Evolutionary conservation across 30 jellyfish, hydroid and myxozoan genomes (phyloP).

Genomic region (Nemopilema nomurai): DNA sequence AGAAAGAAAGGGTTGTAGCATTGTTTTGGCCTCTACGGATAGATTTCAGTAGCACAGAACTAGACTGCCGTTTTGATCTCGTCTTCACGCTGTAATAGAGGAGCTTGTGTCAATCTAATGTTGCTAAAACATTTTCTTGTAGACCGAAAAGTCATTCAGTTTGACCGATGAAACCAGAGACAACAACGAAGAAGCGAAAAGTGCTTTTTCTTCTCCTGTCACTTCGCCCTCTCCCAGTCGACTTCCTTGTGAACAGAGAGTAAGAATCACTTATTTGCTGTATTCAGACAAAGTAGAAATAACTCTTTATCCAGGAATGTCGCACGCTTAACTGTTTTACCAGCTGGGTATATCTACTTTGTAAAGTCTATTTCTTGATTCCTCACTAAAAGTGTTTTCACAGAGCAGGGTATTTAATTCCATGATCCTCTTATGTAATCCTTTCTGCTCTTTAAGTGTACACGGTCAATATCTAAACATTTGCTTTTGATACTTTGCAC

Average conservation of each 20-base stretch:
- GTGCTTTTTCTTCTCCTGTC: constrained; percentile 74
- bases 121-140: not conserved
- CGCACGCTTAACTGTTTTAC: not conserved
- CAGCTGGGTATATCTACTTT: not conserved
- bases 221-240: constrained; percentile 79
- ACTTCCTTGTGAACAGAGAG: constrained; percentile 51
- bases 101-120: no score
- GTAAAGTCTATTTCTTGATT: not conserved
- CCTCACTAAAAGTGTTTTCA: not conserved
- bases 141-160: constrained; percentile 79
- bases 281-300: not conserved
- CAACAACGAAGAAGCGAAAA: constrained; percentile 54
- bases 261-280: not conserved
- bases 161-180: constrained; percentile 75
- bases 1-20: no score
- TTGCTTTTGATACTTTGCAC: no score
- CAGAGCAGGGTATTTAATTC: no score
- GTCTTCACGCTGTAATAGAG: no score
- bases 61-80: no score
- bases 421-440: no score
- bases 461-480: no score
- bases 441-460: no score
- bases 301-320: not conserved
- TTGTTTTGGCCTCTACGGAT: no score
- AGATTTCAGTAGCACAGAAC: no score